These are phyloP conservation scores for Acrocephalus scirpaceus DNA, from an alignment of 2,797 vertebrate genomes.

Conservation along the genomic window DNA sequence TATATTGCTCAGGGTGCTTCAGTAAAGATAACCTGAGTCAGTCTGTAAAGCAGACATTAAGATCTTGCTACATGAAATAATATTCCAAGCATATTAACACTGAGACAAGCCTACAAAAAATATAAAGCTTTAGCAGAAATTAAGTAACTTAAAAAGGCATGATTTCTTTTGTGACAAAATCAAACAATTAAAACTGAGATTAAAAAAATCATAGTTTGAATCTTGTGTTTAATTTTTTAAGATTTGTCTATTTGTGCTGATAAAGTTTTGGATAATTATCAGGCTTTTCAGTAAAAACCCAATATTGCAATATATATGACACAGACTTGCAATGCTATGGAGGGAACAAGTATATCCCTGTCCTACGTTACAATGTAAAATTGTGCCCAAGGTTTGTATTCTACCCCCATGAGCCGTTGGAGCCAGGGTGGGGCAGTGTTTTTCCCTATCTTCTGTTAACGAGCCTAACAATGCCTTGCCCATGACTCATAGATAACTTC, in stretches of 20 bases:
- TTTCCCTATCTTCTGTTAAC: too few species aligned
- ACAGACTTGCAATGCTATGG: background rate
- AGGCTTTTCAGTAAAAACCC: background rate
- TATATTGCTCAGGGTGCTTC: background rate
- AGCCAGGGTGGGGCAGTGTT: too few species aligned
- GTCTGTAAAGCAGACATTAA: background rate
- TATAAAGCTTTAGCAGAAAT: background rate
- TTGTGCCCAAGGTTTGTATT: too few species aligned
- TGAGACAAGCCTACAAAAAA: background rate
- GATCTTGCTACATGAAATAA: background rate
- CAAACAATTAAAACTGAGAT: background rate
- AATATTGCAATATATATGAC: background rate
- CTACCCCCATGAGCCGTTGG: too few species aligned
- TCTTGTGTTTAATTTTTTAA: background rate
- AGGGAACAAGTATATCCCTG: background rate
- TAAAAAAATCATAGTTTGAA: background rate
- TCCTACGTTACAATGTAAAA: too few species aligned
- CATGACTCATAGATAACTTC: too few species aligned
- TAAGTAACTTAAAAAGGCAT: background rate
- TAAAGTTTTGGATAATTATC: background rate
- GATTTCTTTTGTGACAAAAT: background rate
- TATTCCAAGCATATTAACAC: background rate
- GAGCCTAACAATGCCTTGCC: too few species aligned
- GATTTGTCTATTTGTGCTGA: background rate
- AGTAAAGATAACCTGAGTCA: background rate